Base-by-base conservation (phyloP, 2,888 invertebrate genomes). In the Parelbella ahira region DNA sequence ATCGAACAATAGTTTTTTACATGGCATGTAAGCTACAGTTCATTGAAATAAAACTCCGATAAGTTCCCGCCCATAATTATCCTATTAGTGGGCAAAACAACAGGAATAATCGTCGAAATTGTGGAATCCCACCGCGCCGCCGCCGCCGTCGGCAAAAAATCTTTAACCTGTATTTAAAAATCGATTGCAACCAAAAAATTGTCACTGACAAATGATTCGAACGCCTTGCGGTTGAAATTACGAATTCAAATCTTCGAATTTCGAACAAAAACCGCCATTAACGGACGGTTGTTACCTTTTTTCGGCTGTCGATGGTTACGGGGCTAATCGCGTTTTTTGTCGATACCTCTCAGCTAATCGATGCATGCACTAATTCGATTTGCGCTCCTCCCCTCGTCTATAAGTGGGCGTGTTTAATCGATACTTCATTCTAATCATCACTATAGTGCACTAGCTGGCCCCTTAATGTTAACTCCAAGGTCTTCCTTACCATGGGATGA, bases 141-240 rank as follows among this genome's bases (percentile, higher is more conserved):
- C 48, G 49, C 53, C 56, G 55, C 37, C 37, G 44, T 37, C 19
- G 21, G 49, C 45, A 51, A 71, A 75, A 76, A 75, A 74, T 72
- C 58, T 61, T 64, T 71, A 81, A 79, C 81, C 82, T 75, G 83
- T 83, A 83, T 86, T 86, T 87, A 86, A 87, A 87, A 87, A 86
- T 86, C 87, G 87, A 87, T 87, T 82, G 84, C 75, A 77, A 69
- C 80, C 75, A 83, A 87, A 83, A 83, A 84, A 86, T 83, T 86
- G 87, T 87, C 87, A 87, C 83, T 86, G 86, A 87, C 87, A 84
- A 87, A 87, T 87, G 87, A 84, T 84, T 81, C 81, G 77, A 81
- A 83, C 78, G 83, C 73, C 81, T 84, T 82, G 87, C 72, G 86
- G 86, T 84, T 72, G 71, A 74, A 86, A 86, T 86, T 82, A 86